Conservation (phyloP, 2,888 invertebrate genomes). For the Heliconius erato region DNA sequence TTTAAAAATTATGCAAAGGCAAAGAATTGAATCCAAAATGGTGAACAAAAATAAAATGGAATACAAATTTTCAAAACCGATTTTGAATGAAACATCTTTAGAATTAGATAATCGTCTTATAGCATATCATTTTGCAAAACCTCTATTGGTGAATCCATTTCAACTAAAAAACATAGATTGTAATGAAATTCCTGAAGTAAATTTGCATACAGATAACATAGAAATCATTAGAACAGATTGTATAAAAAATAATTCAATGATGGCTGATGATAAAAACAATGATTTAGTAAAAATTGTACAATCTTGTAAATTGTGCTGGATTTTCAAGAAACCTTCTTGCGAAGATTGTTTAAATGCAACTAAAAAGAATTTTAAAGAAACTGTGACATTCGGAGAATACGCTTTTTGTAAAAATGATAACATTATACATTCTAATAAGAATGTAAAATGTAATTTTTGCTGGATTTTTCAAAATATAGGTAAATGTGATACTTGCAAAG, state of each 20-base stretch:
- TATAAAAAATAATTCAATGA: background rate
- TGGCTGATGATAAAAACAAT: background rate
- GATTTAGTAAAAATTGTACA: slow-evolving; percentile 8
- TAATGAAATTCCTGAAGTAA: background rate
- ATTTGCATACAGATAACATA: slow-evolving; percentile 6
- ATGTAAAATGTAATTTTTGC: slow-evolving; percentile 59
- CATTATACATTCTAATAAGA: background rate
- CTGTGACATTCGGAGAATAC: slow-evolving; percentile 52
- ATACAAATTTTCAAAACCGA: slow-evolving; percentile 34
- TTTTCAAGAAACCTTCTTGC: slow-evolving; percentile 57
- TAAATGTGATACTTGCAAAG: slow-evolving; percentile 64
- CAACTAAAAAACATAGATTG: background rate
- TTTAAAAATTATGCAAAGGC: slow-evolving; percentile 24
- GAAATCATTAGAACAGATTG: background rate
- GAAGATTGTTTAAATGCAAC: slow-evolving; percentile 47
- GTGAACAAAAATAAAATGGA: background rate
- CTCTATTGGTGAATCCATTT: slow-evolving; percentile 40
- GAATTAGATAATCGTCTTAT: slow-evolving; percentile 45
- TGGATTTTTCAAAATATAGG: slow-evolving; percentile 61
- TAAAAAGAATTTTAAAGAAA: background rate
- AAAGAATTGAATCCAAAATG: background rate
- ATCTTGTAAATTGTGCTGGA: slow-evolving; percentile 57
- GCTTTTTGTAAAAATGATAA: background rate
- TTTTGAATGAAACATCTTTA: background rate
- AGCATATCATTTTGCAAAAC: slow-evolving; percentile 57